Evolutionary conservation across 2,888 invertebrate genomes (phyloP).

Genomic region (Brachyopa scutellaris): DNA sequence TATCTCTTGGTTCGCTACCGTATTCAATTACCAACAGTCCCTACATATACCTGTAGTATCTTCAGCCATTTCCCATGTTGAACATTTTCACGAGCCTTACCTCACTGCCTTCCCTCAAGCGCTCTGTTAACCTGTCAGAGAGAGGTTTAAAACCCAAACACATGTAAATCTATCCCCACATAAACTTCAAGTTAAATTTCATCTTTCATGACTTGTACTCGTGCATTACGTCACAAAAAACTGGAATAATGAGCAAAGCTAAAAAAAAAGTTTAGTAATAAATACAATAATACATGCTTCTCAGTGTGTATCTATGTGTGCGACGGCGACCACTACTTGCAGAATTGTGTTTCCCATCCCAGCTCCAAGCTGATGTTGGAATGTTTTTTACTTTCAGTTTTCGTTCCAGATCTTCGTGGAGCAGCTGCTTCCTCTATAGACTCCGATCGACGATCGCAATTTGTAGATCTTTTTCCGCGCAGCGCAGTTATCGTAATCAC

Average conservation of each 20-base stretch:
- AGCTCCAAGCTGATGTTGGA: slow-evolving; percentile 66
- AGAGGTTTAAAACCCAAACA: slow-evolving; percentile 21
- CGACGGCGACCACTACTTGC: slow-evolving; percentile 12
- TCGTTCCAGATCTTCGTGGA: slow-evolving; percentile 69
- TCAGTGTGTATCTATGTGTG: slow-evolving; percentile 38
- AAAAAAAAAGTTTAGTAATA: background rate
- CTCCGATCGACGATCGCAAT: background rate
- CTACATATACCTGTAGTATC: slow-evolving; percentile 8
- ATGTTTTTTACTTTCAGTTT: slow-evolving; percentile 72
- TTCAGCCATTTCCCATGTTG: slow-evolving; percentile 15
- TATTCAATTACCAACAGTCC: slow-evolving; percentile 53
- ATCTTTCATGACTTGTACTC: slow-evolving; percentile 25
- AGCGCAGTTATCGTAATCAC: slow-evolving; percentile 26
- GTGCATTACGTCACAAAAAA: slow-evolving; percentile 68
- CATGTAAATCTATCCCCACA: too few species aligned
- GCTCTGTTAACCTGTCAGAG: background rate
- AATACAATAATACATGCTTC: background rate
- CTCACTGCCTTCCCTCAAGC: background rate
- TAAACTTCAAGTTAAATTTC: background rate
- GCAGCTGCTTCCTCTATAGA: slow-evolving; percentile 57
- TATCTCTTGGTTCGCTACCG: slow-evolving; percentile 17
- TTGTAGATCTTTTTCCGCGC: slow-evolving; percentile 16
- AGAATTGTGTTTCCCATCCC: slow-evolving; percentile 11
- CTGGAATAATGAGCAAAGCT: slow-evolving; percentile 55
- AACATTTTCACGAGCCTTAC: slow-evolving; percentile 24